Evolutionary conservation across 2,113 vertebrate genomes (phyloP), one percentile per base, ranked within the genome.

Genomic region (Heteronetta atricapilla): DNA sequence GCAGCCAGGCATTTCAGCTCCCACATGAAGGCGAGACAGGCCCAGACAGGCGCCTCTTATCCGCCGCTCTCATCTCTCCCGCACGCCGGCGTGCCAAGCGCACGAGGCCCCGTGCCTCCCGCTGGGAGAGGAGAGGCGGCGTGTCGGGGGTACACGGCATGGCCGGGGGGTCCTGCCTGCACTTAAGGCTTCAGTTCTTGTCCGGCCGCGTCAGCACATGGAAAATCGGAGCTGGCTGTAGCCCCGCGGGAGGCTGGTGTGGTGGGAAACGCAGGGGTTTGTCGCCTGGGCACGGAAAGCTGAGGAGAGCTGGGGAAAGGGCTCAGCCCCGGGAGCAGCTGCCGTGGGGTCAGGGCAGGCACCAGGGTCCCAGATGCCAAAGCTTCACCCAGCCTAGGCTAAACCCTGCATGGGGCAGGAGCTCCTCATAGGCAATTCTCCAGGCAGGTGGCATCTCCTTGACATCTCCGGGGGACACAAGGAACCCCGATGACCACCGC

Each of bases 1-100:
- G 91, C 70, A 87, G 84, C 46, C n/a, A 68, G 53, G 48, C 18
- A 55, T 79, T 68, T 89, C 38, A 91, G 53, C 74, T 36, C 77
- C 73, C 6, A 21, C 42, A 38, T 4, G 86, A 67, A 83, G 55
- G 53, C 62, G 56, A 85, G 64, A 76, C 78, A 3, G 82, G 95
- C 79, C 87, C 67, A 66, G 90, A 72, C 93, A 96, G 91, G 93
- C 44, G 66, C 58, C 67, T 55, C 29, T 73, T 72, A 92, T 72
- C 73, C 48, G 53, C 78, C 31, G 12, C 86, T 85, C 18, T 0
- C 48, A 89, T 72, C 90, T 75, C 82, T 46, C 53, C 88, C 69
- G 77, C 42, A 13, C 77, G 33, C 53, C 4, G 0, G 75, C 66
- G 52, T 19, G 34, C 59, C 60, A 26, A 20, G 62, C 28, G 10